Conservation (phyloP, 2,888 invertebrate genomes). For the Cetonia aurata region DNA sequence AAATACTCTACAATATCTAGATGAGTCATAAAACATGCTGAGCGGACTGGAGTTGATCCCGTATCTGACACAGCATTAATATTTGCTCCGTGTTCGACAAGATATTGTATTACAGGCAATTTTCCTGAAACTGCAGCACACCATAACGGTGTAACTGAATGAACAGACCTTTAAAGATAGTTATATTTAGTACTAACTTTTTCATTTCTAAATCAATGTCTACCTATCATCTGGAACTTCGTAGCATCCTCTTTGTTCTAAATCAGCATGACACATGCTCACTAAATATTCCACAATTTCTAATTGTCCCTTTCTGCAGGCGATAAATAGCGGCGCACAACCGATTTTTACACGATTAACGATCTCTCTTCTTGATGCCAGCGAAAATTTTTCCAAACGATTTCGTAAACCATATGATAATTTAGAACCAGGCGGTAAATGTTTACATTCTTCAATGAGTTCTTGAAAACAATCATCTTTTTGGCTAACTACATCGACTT, state of each 20-base stretch:
- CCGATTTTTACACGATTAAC: conserved; percentile 79
- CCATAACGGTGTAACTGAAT: conserved; percentile 92
- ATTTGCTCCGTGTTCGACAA: conserved; percentile 84
- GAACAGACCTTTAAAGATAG: conserved; percentile 70
- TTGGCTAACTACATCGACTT: conserved; percentile 61
- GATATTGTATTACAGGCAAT: conserved; percentile 80
- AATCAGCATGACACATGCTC: conserved; percentile 83
- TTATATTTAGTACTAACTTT: neutral
- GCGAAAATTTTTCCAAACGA: conserved; percentile 72
- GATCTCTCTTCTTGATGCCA: conserved; percentile 75
- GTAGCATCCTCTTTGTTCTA: conserved; percentile 88
- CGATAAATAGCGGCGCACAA: conserved; percentile 85
- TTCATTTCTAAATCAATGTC: conserved; percentile 15
- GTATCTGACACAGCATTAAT: conserved; percentile 91
- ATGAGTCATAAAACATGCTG: conserved; percentile 94
- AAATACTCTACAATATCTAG: conserved; percentile 82
- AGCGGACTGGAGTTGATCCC: conserved; percentile 90
- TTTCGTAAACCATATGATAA: conserved; percentile 70
- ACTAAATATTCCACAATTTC: conserved; percentile 90
- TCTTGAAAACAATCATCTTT: conserved; percentile 72
- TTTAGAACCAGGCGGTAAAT: conserved; percentile 77
- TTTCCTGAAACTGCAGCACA: conserved; percentile 91
- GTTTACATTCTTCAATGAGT: conserved; percentile 76
- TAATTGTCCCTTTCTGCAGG: conserved; percentile 82
- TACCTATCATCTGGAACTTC: conserved; percentile 85